phyloP scores from a whole-genome alignment of 1,140 invertebrate genomes.

The Aphelinus certus region DNA sequence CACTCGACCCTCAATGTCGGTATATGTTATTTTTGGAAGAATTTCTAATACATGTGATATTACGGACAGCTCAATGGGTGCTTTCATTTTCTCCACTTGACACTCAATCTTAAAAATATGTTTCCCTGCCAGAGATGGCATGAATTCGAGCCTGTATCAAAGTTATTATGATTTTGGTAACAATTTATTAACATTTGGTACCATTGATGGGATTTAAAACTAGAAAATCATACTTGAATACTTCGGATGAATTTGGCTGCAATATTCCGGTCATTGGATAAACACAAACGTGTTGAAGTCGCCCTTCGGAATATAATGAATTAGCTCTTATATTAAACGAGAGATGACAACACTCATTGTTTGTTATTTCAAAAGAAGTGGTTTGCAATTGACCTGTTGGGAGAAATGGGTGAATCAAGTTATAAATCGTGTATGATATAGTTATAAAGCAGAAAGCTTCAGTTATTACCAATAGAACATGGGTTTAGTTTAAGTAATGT shows the following conservation, averaged over 20 bases:
- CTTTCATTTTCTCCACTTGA: constrained; percentile 55
- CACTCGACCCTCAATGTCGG: constrained; percentile 36
- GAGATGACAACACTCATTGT: constrained; percentile 57
- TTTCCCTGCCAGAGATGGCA: constrained; percentile 52
- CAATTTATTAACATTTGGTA: too few species aligned
- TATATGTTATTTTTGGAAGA: constrained; percentile 43
- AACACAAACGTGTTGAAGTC: constrained; percentile 51
- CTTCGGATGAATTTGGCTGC: constrained; percentile 46
- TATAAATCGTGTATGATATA: too few species aligned
- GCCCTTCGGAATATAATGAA: constrained; percentile 55
- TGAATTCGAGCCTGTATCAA: constrained; percentile 53
- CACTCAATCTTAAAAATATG: constrained; percentile 58
- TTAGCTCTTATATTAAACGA: constrained; percentile 52
- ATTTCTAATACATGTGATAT: constrained; percentile 52
- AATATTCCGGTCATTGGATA: constrained; percentile 57
- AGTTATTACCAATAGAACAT: constrained; percentile 50
- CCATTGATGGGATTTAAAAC: constrained; percentile 4
- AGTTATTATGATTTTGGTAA: too few species aligned
- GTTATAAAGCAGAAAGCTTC: too few species aligned
- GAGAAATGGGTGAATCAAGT: not conserved
- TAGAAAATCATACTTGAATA: constrained; percentile 45
- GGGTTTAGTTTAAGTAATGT: constrained; percentile 53
- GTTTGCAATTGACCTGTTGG: constrained; percentile 17
- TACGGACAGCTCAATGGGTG: constrained; percentile 54
- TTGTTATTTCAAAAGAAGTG: constrained; percentile 45